Base-by-base conservation (phyloP, 2,113 vertebrate species). In the Mus musculus region DNA sequence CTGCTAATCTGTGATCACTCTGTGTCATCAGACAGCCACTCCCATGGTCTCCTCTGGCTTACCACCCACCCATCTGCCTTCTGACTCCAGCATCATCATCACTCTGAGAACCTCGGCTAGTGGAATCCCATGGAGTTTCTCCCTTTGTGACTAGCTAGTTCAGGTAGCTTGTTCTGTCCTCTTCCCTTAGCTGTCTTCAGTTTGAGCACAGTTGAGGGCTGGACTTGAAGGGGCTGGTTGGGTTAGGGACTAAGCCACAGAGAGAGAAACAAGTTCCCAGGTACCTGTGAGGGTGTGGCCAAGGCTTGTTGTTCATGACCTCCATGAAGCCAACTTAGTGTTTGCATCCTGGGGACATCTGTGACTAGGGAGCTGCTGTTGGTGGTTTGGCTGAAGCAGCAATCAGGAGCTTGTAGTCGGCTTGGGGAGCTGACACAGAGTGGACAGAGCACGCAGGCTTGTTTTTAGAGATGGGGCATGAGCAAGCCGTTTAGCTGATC, bases 61-160 rank as follows among this genome's bases (percentile, higher is more conserved):
- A 28, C 63, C 28, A 69, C 14, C 56, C 17, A 30, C 26, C 4
- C 14, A 77, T 54, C 71, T 54, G 16, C 54, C 49, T 89, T 42
- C 28, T 16, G 24, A 30, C 33, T 72, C 49, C 42, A 7, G 39
- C 69, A 87, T 20, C 89, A 26, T 49, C 42, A 85, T 39, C 39
- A 10, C n/a, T 36, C 10, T 46, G 2, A 54, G 72, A 36, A 2
- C 36, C 26, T 46, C 0, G 0, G 36, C 0, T 14, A 39, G 28
- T 12, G 30, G 30, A 54, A 17, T 8, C 17, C 4, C 39, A 52
- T 28, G 8, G 63, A 7, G 16, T 28, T 33, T 85, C 56, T 63
- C 65, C 36, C 80, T 84, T 77, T 80, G 46, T 30, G 30, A 73
- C 42, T n/a, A 42, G 71, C 14, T 80, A 84, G 13, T 56, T 78